A percentile compares a stretch with the other conserved stretches of the same genome.
Conservation (phyloP, 2,113 vertebrate genomes). For the Lynx canadensis region DNA sequence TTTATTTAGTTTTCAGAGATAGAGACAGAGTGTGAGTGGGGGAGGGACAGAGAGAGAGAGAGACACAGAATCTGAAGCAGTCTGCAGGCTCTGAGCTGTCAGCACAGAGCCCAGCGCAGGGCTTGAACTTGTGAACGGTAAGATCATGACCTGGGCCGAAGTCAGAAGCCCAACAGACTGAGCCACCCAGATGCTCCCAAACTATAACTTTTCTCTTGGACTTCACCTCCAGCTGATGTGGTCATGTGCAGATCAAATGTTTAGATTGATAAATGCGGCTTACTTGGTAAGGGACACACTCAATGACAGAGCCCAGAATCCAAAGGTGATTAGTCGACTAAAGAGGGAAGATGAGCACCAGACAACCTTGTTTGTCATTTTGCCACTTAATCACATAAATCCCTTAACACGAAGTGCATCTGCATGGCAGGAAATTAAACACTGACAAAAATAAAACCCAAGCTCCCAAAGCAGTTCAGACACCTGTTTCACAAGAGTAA, state of each 20-base stretch:
- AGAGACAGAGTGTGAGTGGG: too few relatives aligned
- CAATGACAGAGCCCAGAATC: conserved; percentile 87
- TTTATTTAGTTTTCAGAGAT: too few relatives aligned
- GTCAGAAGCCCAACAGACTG: too few relatives aligned
- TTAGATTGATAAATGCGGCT: conserved; percentile 91
- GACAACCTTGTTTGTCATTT: conserved; percentile 90
- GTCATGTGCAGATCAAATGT: conserved; percentile 89
- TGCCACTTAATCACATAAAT: conserved; percentile 87
- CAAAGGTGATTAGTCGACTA: conserved; percentile 93
- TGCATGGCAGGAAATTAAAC: conserved; percentile 65
- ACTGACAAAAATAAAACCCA: conserved; percentile 87
- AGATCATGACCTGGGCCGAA: too few relatives aligned
- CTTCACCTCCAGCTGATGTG: conserved; percentile 85
- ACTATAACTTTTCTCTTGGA: conserved; percentile 87
- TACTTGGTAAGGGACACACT: conserved; percentile 83
- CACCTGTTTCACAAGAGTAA: conserved; percentile 21
- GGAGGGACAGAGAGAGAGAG: too few relatives aligned
- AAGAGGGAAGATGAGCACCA: conserved; percentile 89
- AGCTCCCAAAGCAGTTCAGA: conserved; percentile 77
- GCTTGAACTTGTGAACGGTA: too few relatives aligned
- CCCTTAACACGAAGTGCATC: conserved; percentile 83
- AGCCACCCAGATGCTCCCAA: conserved; percentile 55
- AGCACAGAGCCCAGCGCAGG: too few relatives aligned
- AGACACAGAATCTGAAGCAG: too few relatives aligned
- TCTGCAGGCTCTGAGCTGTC: too few relatives aligned